Evolutionary conservation across 2,888 invertebrate genomes (phyloP).

Genomic region (Polydrusus tereticollis): DNA sequence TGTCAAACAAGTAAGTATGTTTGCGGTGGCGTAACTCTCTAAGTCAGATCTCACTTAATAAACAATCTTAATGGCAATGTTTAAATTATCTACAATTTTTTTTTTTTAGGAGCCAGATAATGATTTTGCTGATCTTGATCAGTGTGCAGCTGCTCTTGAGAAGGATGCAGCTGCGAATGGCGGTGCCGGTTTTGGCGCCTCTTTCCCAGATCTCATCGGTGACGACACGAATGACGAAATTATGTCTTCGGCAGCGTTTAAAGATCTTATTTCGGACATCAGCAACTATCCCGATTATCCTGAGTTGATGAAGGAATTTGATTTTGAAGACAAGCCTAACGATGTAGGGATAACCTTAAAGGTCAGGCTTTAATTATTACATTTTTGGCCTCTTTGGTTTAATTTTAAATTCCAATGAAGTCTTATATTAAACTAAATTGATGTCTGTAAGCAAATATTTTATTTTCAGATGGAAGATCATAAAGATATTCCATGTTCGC

Average conservation of each 20-base stretch:
- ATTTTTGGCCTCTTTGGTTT: too few relatives aligned
- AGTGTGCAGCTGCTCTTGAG: slow-evolving; percentile 87
- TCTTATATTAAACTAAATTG: too few relatives aligned
- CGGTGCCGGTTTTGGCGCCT: slow-evolving; percentile 79
- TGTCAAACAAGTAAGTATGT: slow-evolving; percentile 62
- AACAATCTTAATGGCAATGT: too few relatives aligned
- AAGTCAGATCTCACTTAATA: background rate
- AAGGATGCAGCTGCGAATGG: slow-evolving; percentile 83
- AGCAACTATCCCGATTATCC: slow-evolving; percentile 76
- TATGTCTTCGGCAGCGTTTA: slow-evolving; percentile 81
- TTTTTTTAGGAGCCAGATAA: slow-evolving; percentile 74
- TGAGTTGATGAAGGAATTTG: slow-evolving; percentile 85
- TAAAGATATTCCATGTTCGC: slow-evolving; percentile 21
- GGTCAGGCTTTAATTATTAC: background rate
- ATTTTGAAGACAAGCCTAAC: slow-evolving; percentile 75
- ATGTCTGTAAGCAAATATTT: too few relatives aligned
- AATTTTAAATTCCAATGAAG: too few relatives aligned
- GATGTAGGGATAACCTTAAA: slow-evolving; percentile 26
- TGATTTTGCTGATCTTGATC: slow-evolving; percentile 88
- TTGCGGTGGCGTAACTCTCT: background rate
- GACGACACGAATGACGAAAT: slow-evolving; percentile 87
- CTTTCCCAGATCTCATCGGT: slow-evolving; percentile 84
- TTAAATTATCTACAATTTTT: background rate
- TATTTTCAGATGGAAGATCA: slow-evolving; percentile 50
- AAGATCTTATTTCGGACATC: slow-evolving; percentile 89